Percentiles rank a stretch among this genome's conserved stretches.
Evolutionary conservation across 2,888 invertebrate genomes (phyloP).

Genomic region (Hypomecis punctinalis): DNA sequence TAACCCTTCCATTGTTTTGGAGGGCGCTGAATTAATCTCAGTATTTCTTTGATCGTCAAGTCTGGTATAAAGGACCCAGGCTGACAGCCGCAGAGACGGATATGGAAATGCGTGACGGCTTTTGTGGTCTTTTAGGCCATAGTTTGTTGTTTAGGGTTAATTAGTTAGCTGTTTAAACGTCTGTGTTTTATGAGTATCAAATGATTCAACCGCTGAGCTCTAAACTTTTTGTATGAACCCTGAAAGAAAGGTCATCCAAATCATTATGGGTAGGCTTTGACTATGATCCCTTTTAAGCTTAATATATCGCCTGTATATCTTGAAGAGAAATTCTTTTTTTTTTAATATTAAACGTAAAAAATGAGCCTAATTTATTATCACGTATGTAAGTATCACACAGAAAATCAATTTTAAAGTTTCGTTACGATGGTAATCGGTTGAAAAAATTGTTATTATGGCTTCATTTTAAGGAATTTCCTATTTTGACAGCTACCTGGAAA

Average conservation of each 20-base stretch:
- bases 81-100: slow-evolving; percentile 73
- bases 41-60: slow-evolving; percentile 80
- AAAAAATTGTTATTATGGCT: too few relatives aligned
- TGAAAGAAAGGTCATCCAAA: neutral
- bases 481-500: too few relatives aligned
- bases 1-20: slow-evolving; percentile 78
- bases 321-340: too few relatives aligned
- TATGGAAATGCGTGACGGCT: slow-evolving; percentile 68
- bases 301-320: too few relatives aligned
- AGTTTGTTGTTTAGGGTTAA: slow-evolving; percentile 31
- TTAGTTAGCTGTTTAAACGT: slow-evolving; percentile 11
- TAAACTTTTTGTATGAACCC: neutral
- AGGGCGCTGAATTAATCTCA: slow-evolving; percentile 81
- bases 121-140: slow-evolving; percentile 47
- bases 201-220: too few relatives aligned
- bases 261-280: neutral
- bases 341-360: too few relatives aligned
- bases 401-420: neutral
- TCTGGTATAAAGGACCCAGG: slow-evolving; percentile 66
- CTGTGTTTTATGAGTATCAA: neutral
- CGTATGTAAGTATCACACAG: neutral
- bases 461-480: too few relatives aligned
- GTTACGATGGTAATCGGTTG: too few relatives aligned
- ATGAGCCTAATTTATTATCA: too few relatives aligned
- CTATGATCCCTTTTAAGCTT: too few relatives aligned